Evolutionary conservation across 2,797 vertebrate species (phyloP), one percentile per base, ranked within the genome.

Genomic region (Gymnopithys bicolor): DNA sequence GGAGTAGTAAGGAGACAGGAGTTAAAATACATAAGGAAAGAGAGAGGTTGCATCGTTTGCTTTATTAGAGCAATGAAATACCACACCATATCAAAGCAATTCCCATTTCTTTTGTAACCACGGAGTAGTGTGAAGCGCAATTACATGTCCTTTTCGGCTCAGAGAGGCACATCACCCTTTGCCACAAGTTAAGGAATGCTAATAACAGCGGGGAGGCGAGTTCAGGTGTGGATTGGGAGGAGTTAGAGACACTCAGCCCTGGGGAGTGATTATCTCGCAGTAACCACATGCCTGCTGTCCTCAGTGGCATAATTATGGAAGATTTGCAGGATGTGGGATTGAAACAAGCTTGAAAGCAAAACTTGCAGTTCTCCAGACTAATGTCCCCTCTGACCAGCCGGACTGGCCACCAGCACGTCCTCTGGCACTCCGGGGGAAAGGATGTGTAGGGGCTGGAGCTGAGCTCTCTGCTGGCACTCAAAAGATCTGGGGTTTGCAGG

Each of bases 61-160:
- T 87, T 89, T 91, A 55, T 80, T 67, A 64, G 77, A 59, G 75
- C 87, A 76, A 51, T 81, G 79, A 91, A 87, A 75, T 60, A 48
- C 33, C 69, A 79, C 59, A 62, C 37, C 33, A 5, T 85, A 90
- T 78, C 95, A 89, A 94, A 94, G 91, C 46, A 45, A 71, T 70
- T 85, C 66, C 62, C n/a, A 10, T 80, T 83, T 55, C 74, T 80
- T 87, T 53, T 76, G 79, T 37, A 39, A 69, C 48, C 85, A 41
- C 32, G 53, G 37, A 88, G 71, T 37, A 79, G 53, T 60, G 81
- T 91, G 90, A 68, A 86, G 75, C 51, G 77, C 82, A 95, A 92
- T 96, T 84, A 55, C 73, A 46, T 33, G 83, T 87, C 70, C 71
- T 90, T 89, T 76, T 53, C 74, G 59, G 76, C 84, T 93, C 84